Evolutionary conservation across 2,113 vertebrate species (phyloP).

Genomic region (Mustela lutreola): DNA sequence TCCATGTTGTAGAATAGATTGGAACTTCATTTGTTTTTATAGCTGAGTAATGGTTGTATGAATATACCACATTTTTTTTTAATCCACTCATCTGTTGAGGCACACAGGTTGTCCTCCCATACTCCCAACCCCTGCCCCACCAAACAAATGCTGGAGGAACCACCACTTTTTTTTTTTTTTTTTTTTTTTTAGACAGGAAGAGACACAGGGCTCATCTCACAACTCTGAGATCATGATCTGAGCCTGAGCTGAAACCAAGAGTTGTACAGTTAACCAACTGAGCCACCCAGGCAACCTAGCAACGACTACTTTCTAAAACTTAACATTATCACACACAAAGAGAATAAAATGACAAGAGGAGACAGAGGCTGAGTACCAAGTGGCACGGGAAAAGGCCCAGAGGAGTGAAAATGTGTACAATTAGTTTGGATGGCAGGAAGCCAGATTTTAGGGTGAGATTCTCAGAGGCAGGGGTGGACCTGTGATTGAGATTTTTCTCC

Average conservation of each 20-base stretch:
- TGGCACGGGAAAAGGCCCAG: not conserved
- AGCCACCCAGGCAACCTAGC: not conserved
- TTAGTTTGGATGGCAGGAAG: not conserved
- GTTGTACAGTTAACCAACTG: not conserved
- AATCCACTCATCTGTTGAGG: not conserved
- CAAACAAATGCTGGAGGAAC: not conserved
- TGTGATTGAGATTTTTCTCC: not conserved
- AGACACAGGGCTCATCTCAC: not conserved
- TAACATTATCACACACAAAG: not conserved
- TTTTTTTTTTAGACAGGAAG: not conserved
- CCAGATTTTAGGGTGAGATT: not conserved
- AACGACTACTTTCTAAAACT: not conserved
- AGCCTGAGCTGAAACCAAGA: not conserved
- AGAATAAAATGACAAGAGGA: conserved; percentile 46
- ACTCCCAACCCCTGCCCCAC: not conserved
- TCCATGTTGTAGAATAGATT: not conserved
- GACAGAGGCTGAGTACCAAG: not conserved
- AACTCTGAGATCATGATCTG: not conserved
- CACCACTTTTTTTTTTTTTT: not conserved
- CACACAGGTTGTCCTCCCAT: not conserved
- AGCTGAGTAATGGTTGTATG: not conserved
- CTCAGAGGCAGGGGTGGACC: not conserved
- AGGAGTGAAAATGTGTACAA: not conserved
- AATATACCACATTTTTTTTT: not conserved
- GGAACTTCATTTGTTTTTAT: conserved; percentile 4